These are phyloP conservation scores for Limnephilus auricula DNA, from an alignment of 2,888 invertebrate genomes.

Conservation along the genomic window DNA sequence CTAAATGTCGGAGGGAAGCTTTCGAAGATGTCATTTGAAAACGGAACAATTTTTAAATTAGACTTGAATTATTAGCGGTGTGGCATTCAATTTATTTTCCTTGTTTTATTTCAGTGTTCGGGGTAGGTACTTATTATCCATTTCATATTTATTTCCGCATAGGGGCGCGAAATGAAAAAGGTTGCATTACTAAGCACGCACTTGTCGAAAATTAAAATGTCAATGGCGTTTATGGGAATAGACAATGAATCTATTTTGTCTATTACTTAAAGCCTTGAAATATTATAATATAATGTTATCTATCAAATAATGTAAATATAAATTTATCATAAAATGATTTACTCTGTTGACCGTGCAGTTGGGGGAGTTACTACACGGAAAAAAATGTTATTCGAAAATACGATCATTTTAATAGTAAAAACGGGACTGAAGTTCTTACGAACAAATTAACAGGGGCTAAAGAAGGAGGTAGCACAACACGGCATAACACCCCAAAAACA, in stretches of 20 bases:
- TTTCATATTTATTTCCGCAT: slow-evolving; percentile 35
- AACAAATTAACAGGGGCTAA: too few relatives aligned
- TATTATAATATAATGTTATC: neutral
- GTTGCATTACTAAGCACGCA: neutral
- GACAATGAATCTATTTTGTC: neutral
- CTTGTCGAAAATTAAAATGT: slow-evolving; percentile 15
- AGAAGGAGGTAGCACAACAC: too few relatives aligned
- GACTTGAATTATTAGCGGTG: slow-evolving; percentile 39
- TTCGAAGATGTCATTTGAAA: slow-evolving; percentile 49
- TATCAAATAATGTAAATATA: too few relatives aligned
- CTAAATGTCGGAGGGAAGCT: slow-evolving; percentile 46
- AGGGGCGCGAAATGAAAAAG: slow-evolving; percentile 12
- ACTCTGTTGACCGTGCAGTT: too few relatives aligned
- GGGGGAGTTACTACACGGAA: too few relatives aligned
- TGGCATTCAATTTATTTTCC: slow-evolving; percentile 49
- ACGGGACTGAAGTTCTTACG: too few relatives aligned
- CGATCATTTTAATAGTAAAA: too few relatives aligned
- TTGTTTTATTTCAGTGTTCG: slow-evolving; percentile 16
- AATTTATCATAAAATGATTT: too few relatives aligned
- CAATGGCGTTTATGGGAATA: neutral
- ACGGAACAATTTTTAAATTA: slow-evolving; percentile 49
- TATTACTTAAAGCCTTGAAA: neutral
- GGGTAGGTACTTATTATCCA: slow-evolving; percentile 18
- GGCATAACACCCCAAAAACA: too few relatives aligned
- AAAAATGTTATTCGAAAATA: too few relatives aligned